A percentile compares a stretch with the other conserved stretches of the same genome.
Conservation (phyloP, 1,140 invertebrate genomes). For the Euwallacea similis region DNA sequence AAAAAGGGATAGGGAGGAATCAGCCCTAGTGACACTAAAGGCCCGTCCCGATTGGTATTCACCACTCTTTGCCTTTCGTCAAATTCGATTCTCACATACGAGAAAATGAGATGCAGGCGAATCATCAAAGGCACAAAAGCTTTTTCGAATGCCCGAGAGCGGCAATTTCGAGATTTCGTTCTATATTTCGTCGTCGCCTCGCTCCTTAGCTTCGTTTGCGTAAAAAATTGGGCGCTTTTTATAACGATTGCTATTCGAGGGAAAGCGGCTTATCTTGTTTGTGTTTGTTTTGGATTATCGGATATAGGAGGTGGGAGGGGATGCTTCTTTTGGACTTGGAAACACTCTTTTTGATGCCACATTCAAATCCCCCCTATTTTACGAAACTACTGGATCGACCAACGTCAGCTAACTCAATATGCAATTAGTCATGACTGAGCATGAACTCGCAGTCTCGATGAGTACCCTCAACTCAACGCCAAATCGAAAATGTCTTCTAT, state of each 20-base stretch:
- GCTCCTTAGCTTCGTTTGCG: constrained; percentile 21
- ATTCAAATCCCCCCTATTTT: too few relatives aligned
- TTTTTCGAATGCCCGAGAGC: constrained; percentile 43
- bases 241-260: constrained; percentile 32
- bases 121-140: constrained; percentile 55
- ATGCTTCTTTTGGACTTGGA: too few relatives aligned
- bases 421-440: too few relatives aligned
- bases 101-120: constrained; percentile 55
- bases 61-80: constrained; percentile 49
- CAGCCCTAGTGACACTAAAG: constrained; percentile 12
- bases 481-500: too few relatives aligned
- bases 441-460: too few relatives aligned
- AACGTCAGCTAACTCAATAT: too few relatives aligned
- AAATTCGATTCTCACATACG: constrained; percentile 54
- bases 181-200: constrained; percentile 28
- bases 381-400: too few relatives aligned
- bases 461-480: too few relatives aligned
- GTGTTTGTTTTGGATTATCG: constrained; percentile 33
- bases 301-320: too few relatives aligned
- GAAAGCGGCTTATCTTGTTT: constrained; percentile 34
- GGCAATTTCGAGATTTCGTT: constrained; percentile 43
- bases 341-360: too few relatives aligned
- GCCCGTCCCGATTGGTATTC: constrained; percentile 52
- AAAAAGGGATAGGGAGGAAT: too few relatives aligned
- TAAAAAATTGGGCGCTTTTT: constrained; percentile 37